A percentile compares a stretch with the other conserved stretches of the same genome.
These are phyloP conservation scores for Paradoxurus hermaphroditus DNA, from an alignment of 2,113 vertebrate species.

Conservation along the genomic window DNA sequence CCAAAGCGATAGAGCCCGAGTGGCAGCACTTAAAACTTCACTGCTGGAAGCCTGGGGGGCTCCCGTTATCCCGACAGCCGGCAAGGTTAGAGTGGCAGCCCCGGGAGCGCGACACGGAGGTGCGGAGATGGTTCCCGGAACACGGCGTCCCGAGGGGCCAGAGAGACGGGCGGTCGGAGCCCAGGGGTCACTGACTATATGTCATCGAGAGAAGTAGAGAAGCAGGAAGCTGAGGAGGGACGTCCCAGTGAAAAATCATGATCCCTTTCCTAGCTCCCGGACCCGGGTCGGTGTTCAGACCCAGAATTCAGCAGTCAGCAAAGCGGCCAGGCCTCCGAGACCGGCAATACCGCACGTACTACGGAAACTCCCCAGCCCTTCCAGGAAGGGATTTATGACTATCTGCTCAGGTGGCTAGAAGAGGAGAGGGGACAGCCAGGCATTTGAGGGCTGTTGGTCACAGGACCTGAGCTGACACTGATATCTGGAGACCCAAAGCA, in stretches of 20 bases:
- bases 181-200: neutral
- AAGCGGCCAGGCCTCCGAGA: neutral
- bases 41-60: neutral
- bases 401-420: neutral
- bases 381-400: neutral
- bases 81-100: neutral
- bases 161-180: neutral
- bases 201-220: neutral
- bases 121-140: neutral
- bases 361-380: neutral
- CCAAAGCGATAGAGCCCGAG: neutral
- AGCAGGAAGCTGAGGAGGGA: neutral
- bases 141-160: neutral
- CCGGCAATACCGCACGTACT: neutral
- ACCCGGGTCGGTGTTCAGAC: neutral
- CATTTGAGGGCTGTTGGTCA: neutral
- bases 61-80: neutral
- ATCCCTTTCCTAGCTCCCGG: neutral
- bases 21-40: neutral
- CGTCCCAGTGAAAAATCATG: neutral
- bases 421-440: neutral
- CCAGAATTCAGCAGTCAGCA: neutral
- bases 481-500: neutral
- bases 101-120: neutral
- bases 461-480: neutral